phyloP scores from a whole-genome alignment of 2,113 vertebrate species.

The Hippocampus abdominalis region DNA sequence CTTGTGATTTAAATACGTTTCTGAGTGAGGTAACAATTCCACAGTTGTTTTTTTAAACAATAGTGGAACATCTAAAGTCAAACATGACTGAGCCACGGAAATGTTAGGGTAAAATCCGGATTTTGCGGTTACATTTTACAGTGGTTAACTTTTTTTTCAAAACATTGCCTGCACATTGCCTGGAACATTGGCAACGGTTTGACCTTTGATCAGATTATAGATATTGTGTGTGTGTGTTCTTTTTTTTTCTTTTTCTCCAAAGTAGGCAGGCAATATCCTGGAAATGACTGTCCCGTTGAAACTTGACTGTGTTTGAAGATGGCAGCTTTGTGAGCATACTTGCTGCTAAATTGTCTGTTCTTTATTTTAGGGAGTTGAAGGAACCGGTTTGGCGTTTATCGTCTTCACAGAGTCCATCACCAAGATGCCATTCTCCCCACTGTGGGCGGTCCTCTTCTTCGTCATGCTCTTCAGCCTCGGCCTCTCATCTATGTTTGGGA shows the following conservation, averaged over 20 bases:
- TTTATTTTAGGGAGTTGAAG: constrained; percentile 80
- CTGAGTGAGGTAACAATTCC: constrained; percentile 60
- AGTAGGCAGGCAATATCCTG: no score
- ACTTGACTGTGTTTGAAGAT: background rate
- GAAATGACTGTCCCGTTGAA: background rate
- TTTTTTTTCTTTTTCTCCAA: background rate
- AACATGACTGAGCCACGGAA: background rate
- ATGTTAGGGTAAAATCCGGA: no score
- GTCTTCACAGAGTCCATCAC: constrained; percentile 93
- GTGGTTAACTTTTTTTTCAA: no score
- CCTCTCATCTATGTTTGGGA: constrained; percentile 91
- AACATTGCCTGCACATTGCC: no score
- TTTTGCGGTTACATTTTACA: no score
- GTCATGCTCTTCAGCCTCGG: constrained; percentile 91
- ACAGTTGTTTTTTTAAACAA: background rate
- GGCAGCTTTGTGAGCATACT: background rate
- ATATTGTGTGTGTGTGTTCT: background rate
- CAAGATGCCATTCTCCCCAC: constrained; percentile 83
- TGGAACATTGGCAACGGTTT: no score
- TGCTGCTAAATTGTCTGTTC: background rate
- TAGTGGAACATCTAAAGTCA: background rate
- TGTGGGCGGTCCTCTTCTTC: constrained; percentile 92
- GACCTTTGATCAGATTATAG: no score
- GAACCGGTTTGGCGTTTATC: constrained; percentile 91
- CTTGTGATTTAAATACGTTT: constrained; percentile 57